Evolutionary conservation across 2,113 vertebrate species (phyloP).

Genomic region (Ciconia boyciana): DNA sequence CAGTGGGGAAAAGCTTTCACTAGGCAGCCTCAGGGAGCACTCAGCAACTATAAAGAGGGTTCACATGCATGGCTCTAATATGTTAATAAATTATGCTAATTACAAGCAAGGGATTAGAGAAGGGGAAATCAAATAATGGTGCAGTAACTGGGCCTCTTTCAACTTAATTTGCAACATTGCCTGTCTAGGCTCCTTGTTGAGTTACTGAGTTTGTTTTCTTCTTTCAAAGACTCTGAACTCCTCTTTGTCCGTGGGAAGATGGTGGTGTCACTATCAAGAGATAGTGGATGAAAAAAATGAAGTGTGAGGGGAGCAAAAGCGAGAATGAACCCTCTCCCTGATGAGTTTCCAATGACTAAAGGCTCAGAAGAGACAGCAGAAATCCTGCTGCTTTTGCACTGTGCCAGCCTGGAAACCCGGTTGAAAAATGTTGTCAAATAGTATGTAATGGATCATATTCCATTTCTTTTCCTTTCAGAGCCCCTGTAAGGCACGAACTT

Average conservation of each 20-base stretch:
- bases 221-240: slow-evolving; percentile 23
- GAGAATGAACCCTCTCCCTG: not conserved
- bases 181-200: slow-evolving; percentile 36
- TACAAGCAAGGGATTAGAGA: slow-evolving; percentile 51
- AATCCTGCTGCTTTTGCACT: not conserved
- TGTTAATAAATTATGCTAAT: slow-evolving; percentile 59
- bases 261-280: not conserved
- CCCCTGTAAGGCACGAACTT: not conserved
- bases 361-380: not conserved
- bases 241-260: not conserved
- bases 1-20: slow-evolving; percentile 20
- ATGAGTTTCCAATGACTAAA: not conserved
- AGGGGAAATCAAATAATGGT: slow-evolving; percentile 57
- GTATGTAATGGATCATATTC: not conserved
- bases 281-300: not conserved
- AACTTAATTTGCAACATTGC: slow-evolving; percentile 62
- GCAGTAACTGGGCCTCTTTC: slow-evolving; percentile 38
- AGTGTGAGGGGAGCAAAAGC: not conserved
- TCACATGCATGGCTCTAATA: slow-evolving; percentile 28
- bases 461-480: not conserved
- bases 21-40: slow-evolving; percentile 52
- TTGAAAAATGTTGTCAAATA: not conserved
- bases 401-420: not conserved
- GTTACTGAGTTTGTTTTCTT: slow-evolving; percentile 34
- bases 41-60: slow-evolving; percentile 52